Evolutionary conservation across 2,888 invertebrate genomes (phyloP), one percentile per base, ranked within the genome.

Genomic region (Ferrisia virgata): DNA sequence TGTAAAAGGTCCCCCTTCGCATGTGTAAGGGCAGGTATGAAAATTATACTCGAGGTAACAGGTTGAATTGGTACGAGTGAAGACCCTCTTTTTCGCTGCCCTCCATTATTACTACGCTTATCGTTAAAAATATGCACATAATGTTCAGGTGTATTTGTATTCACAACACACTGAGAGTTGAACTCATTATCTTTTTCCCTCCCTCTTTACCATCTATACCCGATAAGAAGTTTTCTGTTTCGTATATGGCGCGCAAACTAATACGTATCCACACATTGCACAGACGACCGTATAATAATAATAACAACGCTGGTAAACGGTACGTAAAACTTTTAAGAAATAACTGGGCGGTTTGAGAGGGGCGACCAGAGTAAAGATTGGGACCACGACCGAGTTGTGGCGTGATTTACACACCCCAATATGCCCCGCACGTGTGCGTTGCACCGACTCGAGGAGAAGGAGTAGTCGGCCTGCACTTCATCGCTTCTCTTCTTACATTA

Each of bases 361-460:
- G 58, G 28, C 58, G 58, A 64, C 11, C 58, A 36, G 36, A 36
- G 11, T 11, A 25, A n/a, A 25, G 58, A 64, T 13, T 25, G 28
- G 28, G 58, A 28, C 13, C 47, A 25, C 6, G 13, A 40, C 79
- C n/a, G n/a, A n/a, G n/a, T n/a, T n/a, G 15, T 79, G 47, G 79
- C 79, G 79, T 79, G 79, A 79, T 79, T 79, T 79, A 79, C 79
- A 79, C 79, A 79, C 79, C 79, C 79, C 79, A 79, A 79, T 47
- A 79, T 79, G 47, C 43, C 47, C 79, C 47, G 79, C 79, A 43
- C 79, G 43, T 43, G 79, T 79, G 18, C 47, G n/a, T n/a, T 47
- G 33, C 76, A 78, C 76, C 76, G 36, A 36, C 76, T 78, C 76
- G n/a, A n/a, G n/a, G n/a, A n/a, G n/a, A n/a, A n/a, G n/a, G n/a